These are phyloP conservation scores for Pteropus rufus DNA, from an alignment of 2,797 vertebrate genomes.

Conservation along the genomic window DNA sequence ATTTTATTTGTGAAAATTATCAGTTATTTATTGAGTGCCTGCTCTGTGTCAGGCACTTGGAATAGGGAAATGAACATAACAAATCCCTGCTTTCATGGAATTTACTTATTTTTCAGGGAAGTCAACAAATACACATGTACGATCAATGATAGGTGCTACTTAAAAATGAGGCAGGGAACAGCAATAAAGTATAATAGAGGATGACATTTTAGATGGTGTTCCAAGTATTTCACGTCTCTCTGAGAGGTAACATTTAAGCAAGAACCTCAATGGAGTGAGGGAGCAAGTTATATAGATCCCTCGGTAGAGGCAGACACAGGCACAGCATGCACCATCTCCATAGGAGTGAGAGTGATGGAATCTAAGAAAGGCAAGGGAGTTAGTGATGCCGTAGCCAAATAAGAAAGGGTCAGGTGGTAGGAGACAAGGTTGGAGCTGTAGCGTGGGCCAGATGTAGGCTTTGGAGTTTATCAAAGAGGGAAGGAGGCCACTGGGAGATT, in stretches of 20 bases:
- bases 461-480: not conserved
- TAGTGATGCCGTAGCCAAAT: not conserved
- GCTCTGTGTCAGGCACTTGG: not conserved
- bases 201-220: not conserved
- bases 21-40: not conserved
- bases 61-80: not conserved
- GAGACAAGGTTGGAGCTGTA: not conserved
- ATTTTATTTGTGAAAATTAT: not conserved
- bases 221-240: not conserved
- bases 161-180: not conserved
- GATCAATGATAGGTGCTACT: not conserved
- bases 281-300: not conserved
- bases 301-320: not conserved
- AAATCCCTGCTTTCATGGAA: not conserved
- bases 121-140: not conserved
- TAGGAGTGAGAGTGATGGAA: not conserved
- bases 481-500: not conserved
- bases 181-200: too few species aligned
- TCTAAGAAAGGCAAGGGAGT: not conserved
- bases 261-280: not conserved
- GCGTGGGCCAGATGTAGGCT: not conserved
- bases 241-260: not conserved
- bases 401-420: not conserved
- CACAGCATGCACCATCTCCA: rapidly evolving
- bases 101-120: not conserved